Evolutionary conservation across 1,140 invertebrate genomes (phyloP), one percentile per base, ranked within the genome.

Genomic region (Anastrepha obliqua): DNA sequence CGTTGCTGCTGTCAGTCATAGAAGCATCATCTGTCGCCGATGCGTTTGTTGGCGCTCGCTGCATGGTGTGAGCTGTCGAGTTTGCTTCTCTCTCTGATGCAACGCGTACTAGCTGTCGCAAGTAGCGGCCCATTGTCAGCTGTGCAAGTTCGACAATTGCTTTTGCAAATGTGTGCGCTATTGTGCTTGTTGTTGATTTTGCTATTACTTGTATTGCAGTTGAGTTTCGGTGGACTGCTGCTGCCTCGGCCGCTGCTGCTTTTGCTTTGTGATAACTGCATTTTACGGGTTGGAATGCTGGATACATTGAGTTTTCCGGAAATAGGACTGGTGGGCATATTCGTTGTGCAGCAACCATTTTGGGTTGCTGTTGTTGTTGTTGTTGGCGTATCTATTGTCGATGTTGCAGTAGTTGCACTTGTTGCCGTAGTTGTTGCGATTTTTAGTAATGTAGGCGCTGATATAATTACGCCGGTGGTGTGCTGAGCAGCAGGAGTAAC

Each of bases 201-300:
- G 89, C 4, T 55, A 29, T 20, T 55, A 62, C 29, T 60, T n/a
- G 59, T 74, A 42, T 9, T 74, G 86, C 20, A 65, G 67, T 29
- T 29, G 29, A 29, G 1, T 29, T 29, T 29, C 29, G 29, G 29
- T 29, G 29, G 29, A 29, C 44, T 70, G 85, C 47, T 86, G 90
- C 85, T 59, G 81, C 58, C 70, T 87, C 87, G 89, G 87, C 7
- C 0, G 7, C 64, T 5, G 17, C 60, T 62, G 89, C 11, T 39
- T 7, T 4, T 67, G 5, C 64, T 20, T 17, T 51, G 88, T 47
- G 62, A 29, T 15, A 44, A 6, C n/a, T 81, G 74, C 11, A 60
- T 11, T 42, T 60, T 55, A 20, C 3, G 9, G 58, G 7, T n/a
- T 29, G 51, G 8, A 60, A 17, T 44, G 20, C 17, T 29, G 39